These are phyloP conservation scores for Drosophila kambysellisi DNA, from an alignment of 2,888 invertebrate species.

Conservation along the genomic window DNA sequence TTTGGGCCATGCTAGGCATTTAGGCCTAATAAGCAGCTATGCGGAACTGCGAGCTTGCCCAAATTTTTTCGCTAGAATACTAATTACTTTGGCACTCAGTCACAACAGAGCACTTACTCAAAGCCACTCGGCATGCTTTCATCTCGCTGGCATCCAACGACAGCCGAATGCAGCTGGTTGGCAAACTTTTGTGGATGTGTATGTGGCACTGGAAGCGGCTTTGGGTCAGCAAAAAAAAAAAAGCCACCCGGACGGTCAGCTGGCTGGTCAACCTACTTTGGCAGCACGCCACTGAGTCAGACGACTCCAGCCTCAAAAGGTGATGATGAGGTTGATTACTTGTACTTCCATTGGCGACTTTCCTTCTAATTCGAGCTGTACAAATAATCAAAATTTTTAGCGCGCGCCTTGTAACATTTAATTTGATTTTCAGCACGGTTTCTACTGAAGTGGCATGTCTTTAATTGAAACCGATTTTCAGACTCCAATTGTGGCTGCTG, in stretches of 20 bases:
- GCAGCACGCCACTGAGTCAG: conserved; percentile 58
- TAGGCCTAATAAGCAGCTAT: conserved; percentile 76
- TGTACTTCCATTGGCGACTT: conserved; percentile 70
- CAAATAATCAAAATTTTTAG: conserved; percentile 77
- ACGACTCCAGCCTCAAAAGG: conserved; percentile 64
- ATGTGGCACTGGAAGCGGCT: conserved; percentile 32
- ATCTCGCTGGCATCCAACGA: conserved; percentile 71
- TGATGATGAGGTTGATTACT: conserved; percentile 80
- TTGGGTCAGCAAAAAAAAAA: conserved; percentile 53
- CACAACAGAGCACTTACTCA: conserved; percentile 58
- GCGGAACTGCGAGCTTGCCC: conserved; percentile 77
- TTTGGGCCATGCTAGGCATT: conserved; percentile 52
- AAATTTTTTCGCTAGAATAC: conserved; percentile 72
- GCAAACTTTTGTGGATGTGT: conserved; percentile 42
- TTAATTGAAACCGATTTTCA: conserved; percentile 65
- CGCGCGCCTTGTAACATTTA: conserved; percentile 66
- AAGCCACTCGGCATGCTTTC: conserved; percentile 70
- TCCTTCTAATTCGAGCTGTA: conserved; percentile 75
- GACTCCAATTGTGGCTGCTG: conserved; percentile 27
- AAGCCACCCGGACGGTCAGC: conserved; percentile 52
- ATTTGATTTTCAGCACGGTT: conserved; percentile 80
- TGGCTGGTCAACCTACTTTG: conserved; percentile 71
- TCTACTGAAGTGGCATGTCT: conserved; percentile 39
- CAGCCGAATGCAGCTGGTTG: conserved; percentile 46
- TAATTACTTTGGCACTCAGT: conserved; percentile 81